phyloP scores from a whole-genome alignment of 2,113 vertebrate species.

The Pipra filicauda region DNA sequence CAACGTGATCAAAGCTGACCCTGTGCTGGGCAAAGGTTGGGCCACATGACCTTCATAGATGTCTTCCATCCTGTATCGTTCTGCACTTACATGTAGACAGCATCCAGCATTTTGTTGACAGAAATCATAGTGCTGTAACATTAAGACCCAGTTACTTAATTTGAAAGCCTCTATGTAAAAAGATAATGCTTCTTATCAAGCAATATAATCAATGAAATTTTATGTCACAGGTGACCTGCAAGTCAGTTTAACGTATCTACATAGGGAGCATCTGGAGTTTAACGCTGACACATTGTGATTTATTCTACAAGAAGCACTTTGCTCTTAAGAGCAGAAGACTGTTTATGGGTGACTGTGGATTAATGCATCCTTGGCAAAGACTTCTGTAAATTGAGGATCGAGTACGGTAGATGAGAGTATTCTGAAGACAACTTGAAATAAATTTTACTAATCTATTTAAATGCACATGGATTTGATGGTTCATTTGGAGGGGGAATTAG shows the following conservation, averaged over 20 bases:
- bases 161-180: neutral
- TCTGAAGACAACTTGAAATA: conserved; percentile 22
- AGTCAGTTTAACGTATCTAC: neutral
- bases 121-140: neutral
- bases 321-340: neutral
- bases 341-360: neutral
- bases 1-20: neutral
- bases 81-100: neutral
- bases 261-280: neutral
- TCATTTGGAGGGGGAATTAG: conserved; percentile 21
- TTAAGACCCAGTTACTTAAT: neutral
- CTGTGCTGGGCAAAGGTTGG: neutral
- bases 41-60: neutral
- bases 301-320: neutral
- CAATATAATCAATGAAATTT: neutral
- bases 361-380: neutral
- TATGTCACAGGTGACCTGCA: neutral
- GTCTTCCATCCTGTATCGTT: neutral
- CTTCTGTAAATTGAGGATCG: neutral
- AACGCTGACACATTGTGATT: neutral
- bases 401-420: neutral
- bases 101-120: neutral
- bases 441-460: conserved; percentile 42
- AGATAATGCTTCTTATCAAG: neutral
- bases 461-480: neutral